Conservation (phyloP, 2,797 vertebrate genomes). For the Nyctalus aviator region DNA sequence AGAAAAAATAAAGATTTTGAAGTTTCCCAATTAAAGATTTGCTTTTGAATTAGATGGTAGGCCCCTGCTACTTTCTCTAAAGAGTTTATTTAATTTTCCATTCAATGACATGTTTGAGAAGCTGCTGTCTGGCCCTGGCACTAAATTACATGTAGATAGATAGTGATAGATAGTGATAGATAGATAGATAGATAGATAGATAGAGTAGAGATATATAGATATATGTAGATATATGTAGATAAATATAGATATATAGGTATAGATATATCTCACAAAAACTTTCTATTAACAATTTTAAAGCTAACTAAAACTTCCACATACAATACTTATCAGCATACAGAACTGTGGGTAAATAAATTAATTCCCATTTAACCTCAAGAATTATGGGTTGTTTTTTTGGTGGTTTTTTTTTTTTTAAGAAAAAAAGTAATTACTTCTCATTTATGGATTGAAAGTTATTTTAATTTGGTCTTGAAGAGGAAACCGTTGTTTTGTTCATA, state of each 20-base stretch:
- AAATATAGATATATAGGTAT: background rate
- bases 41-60: constrained; percentile 24
- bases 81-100: constrained; percentile 15
- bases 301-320: background rate
- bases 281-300: constrained; percentile 22
- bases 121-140: background rate
- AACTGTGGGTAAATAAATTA: background rate
- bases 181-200: background rate
- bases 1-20: background rate
- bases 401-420: background rate
- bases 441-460: constrained; percentile 37
- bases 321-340: background rate
- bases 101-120: background rate
- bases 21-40: background rate
- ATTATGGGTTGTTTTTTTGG: background rate
- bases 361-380: background rate
- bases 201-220: too few relatives aligned
- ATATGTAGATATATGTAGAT: background rate
- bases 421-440: constrained; percentile 9
- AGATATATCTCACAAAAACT: background rate
- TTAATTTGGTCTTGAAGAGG: constrained; percentile 37
- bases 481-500: constrained; percentile 23
- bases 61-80: background rate
- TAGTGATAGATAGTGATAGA: background rate
- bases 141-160: background rate